Percentiles rank a stretch among this genome's conserved stretches.
Evolutionary conservation across 2,888 invertebrate genomes (phyloP).

Genomic region (Xylophagus ater): DNA sequence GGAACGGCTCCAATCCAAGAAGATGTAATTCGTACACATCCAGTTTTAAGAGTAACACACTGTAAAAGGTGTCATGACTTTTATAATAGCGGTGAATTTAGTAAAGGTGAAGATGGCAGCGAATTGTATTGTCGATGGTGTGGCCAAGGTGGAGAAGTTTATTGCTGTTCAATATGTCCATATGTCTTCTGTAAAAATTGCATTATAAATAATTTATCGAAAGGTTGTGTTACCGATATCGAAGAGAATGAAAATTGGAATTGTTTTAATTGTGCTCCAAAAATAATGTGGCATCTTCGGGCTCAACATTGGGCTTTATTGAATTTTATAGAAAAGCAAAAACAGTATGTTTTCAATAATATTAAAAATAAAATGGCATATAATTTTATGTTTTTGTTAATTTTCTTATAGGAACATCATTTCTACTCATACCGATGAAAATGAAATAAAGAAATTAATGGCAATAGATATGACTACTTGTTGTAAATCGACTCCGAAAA

Average conservation of each 20-base stretch:
- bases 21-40: conserved; percentile 57
- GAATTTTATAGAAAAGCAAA: conserved; percentile 53
- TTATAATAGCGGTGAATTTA: conserved; percentile 70
- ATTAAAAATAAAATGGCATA: background rate
- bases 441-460: conserved; percentile 25
- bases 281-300: conserved; percentile 51
- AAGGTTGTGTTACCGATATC: conserved; percentile 54
- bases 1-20: conserved; percentile 57
- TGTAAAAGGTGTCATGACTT: conserved; percentile 64
- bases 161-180: conserved; percentile 65
- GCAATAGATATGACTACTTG: conserved; percentile 30
- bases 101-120: conserved; percentile 72
- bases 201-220: conserved; percentile 59
- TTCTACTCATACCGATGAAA: conserved; percentile 21
- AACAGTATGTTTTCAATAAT: conserved; percentile 25
- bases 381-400: background rate
- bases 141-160: conserved; percentile 67
- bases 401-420: conserved; percentile 2
- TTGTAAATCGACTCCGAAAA: conserved; percentile 27
- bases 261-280: conserved; percentile 63
- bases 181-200: conserved; percentile 70
- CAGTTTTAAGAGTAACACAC: conserved; percentile 58
- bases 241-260: conserved; percentile 69
- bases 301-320: conserved; percentile 62
- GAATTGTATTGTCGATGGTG: conserved; percentile 77